Evolutionary conservation across 2,888 invertebrate genomes (phyloP).

Genomic region (Dioctria rufipes): DNA sequence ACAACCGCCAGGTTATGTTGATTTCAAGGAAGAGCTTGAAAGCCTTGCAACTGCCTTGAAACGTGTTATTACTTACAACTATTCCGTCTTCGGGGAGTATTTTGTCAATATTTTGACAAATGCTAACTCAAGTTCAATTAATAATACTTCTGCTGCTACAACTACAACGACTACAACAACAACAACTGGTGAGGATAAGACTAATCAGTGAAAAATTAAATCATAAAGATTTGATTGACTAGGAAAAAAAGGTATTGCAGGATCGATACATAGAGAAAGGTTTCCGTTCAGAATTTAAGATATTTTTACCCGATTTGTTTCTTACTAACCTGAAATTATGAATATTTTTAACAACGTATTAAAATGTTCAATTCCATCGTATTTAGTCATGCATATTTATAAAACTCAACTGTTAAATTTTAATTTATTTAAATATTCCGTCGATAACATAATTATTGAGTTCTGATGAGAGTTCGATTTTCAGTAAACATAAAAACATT

Average conservation of each 20-base stretch:
- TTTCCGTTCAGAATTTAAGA: not conserved
- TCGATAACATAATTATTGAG: too few species aligned
- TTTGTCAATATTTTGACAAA: conserved; percentile 66
- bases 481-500: conserved; percentile 20
- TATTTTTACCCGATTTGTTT: conserved; percentile 19
- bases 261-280: conserved; percentile 2
- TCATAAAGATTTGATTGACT: not conserved
- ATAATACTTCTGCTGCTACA: conserved; percentile 40
- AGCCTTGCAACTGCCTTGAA: conserved; percentile 67
- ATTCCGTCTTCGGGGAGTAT: conserved; percentile 70
- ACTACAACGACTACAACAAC: not conserved
- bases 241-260: not conserved
- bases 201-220: not conserved
- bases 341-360: not conserved
- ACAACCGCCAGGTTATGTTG: conserved; percentile 68
- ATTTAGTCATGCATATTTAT: too few species aligned
- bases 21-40: conserved; percentile 68
- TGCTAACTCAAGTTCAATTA: conserved; percentile 55
- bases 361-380: too few species aligned
- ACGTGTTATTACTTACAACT: conserved; percentile 69
- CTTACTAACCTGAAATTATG: conserved; percentile 11
- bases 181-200: not conserved
- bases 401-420: too few species aligned
- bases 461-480: too few species aligned
- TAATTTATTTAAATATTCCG: too few species aligned